Evolutionary conservation across 2,113 vertebrate species (phyloP).

Genomic region (Miniopterus natalensis): DNA sequence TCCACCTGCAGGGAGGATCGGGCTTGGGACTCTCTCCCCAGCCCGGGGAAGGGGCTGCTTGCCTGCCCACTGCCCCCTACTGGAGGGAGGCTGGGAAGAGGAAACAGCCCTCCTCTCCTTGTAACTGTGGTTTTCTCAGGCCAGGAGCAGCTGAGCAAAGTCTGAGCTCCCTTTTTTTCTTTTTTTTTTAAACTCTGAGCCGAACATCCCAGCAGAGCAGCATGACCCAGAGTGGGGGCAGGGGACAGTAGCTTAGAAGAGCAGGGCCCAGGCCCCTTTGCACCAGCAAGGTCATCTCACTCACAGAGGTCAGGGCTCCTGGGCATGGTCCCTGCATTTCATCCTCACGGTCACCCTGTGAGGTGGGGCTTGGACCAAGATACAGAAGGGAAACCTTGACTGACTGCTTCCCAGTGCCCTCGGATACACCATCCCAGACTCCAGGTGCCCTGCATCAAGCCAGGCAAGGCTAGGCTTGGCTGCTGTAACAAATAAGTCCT

Average conservation of each 20-base stretch:
- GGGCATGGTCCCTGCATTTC: neutral
- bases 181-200: neutral
- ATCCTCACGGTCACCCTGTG: neutral
- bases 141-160: neutral
- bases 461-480: neutral
- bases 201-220: neutral
- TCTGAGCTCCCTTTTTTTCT: neutral
- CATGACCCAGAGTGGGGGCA: neutral
- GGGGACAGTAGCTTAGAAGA: neutral
- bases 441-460: neutral
- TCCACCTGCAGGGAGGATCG: neutral
- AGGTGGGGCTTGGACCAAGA: neutral
- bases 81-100: neutral
- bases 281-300: neutral
- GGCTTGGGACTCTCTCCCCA: neutral
- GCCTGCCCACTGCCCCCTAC: neutral
- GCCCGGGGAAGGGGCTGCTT: accelerated
- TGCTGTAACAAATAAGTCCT: neutral
- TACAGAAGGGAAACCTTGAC: neutral
- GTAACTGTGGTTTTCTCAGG: neutral
- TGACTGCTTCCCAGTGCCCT: neutral
- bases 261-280: neutral
- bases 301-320: neutral
- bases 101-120: neutral
- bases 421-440: neutral